Conservation (phyloP, 2,888 invertebrate genomes). For the Epistrophe grossulariae region DNA sequence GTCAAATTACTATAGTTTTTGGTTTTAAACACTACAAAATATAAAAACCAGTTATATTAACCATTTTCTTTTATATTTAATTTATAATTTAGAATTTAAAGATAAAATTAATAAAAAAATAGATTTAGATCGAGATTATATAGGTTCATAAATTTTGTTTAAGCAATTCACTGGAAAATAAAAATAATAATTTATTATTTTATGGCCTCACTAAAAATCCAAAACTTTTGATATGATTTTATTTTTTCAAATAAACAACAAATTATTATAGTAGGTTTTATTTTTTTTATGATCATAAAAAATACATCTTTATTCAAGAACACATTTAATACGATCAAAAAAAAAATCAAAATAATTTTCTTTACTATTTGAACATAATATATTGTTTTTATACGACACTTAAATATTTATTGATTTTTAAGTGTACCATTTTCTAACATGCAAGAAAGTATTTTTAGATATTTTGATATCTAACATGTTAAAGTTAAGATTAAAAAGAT, state of each 20-base stretch:
- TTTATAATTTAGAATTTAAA: no score
- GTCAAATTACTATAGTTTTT: no score
- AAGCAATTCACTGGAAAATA: background rate
- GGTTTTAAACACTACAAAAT: no score
- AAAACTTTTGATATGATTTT: conserved; percentile 22
- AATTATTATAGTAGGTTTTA: background rate
- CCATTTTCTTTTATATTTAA: no score
- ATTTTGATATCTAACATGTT: conserved; percentile 2
- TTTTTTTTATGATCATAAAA: background rate
- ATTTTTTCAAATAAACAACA: background rate
- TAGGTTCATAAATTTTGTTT: background rate
- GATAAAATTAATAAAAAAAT: no score
- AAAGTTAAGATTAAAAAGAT: background rate
- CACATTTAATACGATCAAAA: conserved; percentile 29
- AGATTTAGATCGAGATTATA: no score
- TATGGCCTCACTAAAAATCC: conserved; percentile 8
- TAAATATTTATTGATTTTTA: conserved; percentile 67
- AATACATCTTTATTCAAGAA: conserved; percentile 12
- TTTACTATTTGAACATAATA: background rate
- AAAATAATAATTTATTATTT: conserved; percentile 27
- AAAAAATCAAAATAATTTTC: background rate
- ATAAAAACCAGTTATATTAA: no score
- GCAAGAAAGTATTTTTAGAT: conserved; percentile 40
- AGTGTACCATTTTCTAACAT: conserved; percentile 35
- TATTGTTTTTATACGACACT: conserved; percentile 15